Evolutionary conservation across 92 coral and sea anemone genomes (phyloP).

Genomic region (Pocillopora meandrina): DNA sequence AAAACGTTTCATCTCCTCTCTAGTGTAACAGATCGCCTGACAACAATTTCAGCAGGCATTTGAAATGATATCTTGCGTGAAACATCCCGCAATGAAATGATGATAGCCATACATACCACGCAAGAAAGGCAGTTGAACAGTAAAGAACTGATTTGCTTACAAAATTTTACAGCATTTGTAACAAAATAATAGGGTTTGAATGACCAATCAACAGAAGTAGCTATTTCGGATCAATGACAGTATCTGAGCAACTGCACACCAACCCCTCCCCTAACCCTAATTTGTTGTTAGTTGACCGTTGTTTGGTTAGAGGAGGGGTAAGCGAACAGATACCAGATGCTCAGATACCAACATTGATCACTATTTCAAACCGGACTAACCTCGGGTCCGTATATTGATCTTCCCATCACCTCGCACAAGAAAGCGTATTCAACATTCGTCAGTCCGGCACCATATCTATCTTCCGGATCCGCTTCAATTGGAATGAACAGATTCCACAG

Average conservation of each 20-base stretch:
- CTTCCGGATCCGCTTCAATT: constrained; percentile 80
- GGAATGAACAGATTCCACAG: constrained; percentile 97
- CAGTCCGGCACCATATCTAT: constrained; percentile 83
- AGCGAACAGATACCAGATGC: no score
- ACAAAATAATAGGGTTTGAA: background rate
- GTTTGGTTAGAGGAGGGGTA: no score
- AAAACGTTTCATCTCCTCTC: no score
- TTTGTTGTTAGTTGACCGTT: no score
- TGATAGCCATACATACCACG: no score
- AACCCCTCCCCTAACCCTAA: no score
- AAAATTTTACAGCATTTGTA: background rate
- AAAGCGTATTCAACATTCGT: constrained; percentile 93
- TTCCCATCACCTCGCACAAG: constrained; percentile 94
- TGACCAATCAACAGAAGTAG: background rate
- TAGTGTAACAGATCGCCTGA: background rate
- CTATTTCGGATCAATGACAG: background rate
- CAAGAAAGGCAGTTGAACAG: no score
- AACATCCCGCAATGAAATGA: no score
- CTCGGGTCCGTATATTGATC: constrained; percentile 84
- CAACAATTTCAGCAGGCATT: no score
- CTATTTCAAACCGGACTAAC: constrained; percentile 31
- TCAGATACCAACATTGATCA: no score
- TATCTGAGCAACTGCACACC: no score
- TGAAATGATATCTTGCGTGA: no score
- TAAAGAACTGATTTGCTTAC: background rate